Percentiles rank a stretch among this genome's conserved stretches.
phyloP scores from a whole-genome alignment of 1,140 invertebrate species.

The Drosophila sturtevanti region DNA sequence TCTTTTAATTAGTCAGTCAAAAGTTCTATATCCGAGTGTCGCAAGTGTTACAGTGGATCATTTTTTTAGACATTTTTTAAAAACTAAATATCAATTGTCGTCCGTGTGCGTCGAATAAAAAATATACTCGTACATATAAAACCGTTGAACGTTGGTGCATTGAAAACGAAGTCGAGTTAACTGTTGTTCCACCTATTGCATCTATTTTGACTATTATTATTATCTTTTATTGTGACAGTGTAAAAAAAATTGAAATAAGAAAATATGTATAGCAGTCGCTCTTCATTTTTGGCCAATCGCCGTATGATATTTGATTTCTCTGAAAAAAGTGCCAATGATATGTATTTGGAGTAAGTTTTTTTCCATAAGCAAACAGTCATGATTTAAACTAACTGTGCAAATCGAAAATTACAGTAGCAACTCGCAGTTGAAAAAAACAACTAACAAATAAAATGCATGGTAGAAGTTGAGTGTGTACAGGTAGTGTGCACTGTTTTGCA shows the following conservation, averaged over 20 bases:
- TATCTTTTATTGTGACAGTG: conserved; percentile 61
- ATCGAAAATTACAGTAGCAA: neutral
- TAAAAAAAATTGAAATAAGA: conserved; percentile 39
- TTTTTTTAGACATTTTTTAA: conserved; percentile 55
- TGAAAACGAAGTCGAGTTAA: conserved; percentile 26
- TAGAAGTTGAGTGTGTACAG: neutral
- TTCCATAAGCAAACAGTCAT: conserved; percentile 10
- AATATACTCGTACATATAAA: conserved; percentile 21
- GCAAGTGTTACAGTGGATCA: conserved; percentile 65
- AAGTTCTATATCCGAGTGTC: conserved; percentile 37
- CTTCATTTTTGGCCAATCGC: conserved; percentile 73
- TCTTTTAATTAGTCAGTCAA: conserved; percentile 70
- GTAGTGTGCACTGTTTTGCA: no score
- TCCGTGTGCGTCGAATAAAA: conserved; percentile 54
- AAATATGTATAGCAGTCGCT: conserved; percentile 67
- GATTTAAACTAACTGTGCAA: conserved; percentile 47
- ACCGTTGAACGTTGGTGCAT: conserved; percentile 41
- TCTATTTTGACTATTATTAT: conserved; percentile 42
- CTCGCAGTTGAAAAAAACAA: neutral
- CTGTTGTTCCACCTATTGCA: conserved; percentile 32
- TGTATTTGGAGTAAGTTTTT: conserved; percentile 73
- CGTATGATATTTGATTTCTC: conserved; percentile 80
- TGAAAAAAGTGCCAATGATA: conserved; percentile 60
- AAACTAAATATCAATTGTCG: conserved; percentile 60
- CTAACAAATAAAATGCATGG: neutral